Percentiles rank a stretch among this genome's conserved stretches.
Conservation (phyloP, 92 coral and sea anemone species). For the Zoanthus sociatus region DNA sequence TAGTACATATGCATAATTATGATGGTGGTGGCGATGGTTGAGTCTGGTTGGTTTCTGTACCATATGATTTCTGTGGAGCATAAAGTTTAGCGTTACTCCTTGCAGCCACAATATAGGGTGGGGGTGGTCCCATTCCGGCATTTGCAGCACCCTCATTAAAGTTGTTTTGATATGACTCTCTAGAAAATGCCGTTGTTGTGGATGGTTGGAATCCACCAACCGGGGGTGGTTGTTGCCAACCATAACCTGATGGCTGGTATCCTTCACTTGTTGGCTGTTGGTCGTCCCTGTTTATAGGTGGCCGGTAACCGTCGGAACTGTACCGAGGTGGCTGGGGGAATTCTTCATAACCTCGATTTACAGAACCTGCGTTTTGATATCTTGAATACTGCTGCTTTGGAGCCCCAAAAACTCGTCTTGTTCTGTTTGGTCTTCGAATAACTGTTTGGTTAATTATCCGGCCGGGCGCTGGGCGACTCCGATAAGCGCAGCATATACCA, state of each 20-base stretch:
- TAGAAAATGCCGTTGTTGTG: neutral
- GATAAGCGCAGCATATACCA: conserved; percentile 31
- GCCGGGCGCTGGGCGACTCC: conserved; percentile 28
- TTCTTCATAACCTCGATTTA: conserved; percentile 31
- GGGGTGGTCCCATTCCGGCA: conserved; percentile 28
- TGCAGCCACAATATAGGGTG: conserved; percentile 18
- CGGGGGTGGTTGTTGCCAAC: neutral
- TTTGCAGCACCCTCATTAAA: neutral
- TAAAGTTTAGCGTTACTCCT: neutral
- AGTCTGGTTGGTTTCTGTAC: neutral
- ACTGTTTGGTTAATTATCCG: conserved; percentile 18
- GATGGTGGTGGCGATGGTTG: conserved; percentile 34
- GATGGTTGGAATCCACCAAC: neutral
- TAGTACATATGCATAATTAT: neutral
- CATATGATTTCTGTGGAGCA: conserved; percentile 34
- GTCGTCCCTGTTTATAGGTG: neutral
- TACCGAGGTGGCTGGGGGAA: conserved; percentile 23
- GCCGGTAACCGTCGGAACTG: neutral
- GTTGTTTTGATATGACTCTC: neutral
- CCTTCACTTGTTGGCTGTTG: neutral
- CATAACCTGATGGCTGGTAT: conserved; percentile 3
- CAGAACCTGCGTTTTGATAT: conserved; percentile 11
- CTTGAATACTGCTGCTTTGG: neutral
- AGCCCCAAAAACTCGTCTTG: neutral
- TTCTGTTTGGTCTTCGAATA: neutral